Evolutionary conservation across 2,888 invertebrate genomes (phyloP).

Genomic region (Cephus nigrinus): DNA sequence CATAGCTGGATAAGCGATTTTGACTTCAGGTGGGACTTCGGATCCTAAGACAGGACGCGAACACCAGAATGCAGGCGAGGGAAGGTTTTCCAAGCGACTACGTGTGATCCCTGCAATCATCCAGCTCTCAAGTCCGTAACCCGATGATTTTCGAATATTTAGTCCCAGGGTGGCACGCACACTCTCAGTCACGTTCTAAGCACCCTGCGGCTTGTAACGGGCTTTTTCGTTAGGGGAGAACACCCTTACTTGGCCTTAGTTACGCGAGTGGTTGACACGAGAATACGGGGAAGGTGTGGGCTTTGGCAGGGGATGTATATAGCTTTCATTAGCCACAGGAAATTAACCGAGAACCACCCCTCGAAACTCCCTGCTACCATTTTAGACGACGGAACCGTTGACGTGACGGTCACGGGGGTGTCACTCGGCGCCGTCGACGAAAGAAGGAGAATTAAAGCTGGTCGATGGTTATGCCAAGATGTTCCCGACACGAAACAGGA

Average conservation of each 20-base stretch:
- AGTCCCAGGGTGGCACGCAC: background rate
- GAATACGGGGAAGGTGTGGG: constrained; percentile 11
- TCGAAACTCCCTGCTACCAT: constrained; percentile 4
- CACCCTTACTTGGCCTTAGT: background rate
- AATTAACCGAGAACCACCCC: constrained; percentile 56
- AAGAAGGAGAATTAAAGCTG: constrained; percentile 2
- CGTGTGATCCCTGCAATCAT: background rate
- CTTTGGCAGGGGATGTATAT: constrained; percentile 20
- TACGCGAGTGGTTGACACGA: background rate
- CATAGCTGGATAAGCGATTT: background rate
- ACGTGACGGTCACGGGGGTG: background rate
- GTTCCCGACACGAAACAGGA: constrained; percentile 6
- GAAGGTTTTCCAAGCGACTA: background rate
- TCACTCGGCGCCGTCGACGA: background rate
- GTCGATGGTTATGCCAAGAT: constrained; percentile 4
- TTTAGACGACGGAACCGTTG: background rate
- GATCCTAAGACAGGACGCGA: background rate
- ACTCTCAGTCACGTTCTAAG: background rate
- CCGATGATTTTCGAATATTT: background rate
- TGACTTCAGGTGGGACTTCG: background rate
- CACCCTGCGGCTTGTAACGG: background rate
- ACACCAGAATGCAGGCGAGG: background rate
- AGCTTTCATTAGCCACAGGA: constrained; percentile 64
- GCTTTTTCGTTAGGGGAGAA: constrained; percentile 1
- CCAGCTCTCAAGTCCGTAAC: background rate